Percentiles rank a stretch among this genome's conserved stretches.
Evolutionary conservation across 2,888 invertebrate genomes (phyloP).

Genomic region (Spodoptera picta): DNA sequence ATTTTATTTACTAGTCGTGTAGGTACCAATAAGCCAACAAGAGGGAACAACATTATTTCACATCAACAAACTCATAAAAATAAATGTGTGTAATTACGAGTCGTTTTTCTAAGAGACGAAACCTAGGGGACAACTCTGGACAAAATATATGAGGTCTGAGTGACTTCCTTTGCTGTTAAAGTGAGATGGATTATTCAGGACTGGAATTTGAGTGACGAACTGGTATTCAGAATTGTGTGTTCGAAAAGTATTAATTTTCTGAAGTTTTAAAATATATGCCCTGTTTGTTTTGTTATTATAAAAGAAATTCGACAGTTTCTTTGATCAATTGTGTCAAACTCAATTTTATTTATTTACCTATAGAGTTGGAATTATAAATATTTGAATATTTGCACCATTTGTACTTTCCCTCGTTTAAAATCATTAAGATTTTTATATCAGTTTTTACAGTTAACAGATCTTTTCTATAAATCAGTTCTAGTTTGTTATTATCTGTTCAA

Average conservation of each 20-base stretch:
- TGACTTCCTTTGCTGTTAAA: slow-evolving; percentile 42
- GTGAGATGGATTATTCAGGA: slow-evolving; percentile 29
- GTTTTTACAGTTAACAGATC: slow-evolving; percentile 29
- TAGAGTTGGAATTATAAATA: too few species aligned
- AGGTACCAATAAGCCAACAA: slow-evolving; percentile 18
- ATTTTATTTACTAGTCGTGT: slow-evolving; percentile 14
- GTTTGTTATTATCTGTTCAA: slow-evolving; percentile 20
- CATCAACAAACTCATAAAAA: slow-evolving; percentile 59
- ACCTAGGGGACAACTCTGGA: slow-evolving; percentile 40
- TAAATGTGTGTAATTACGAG: slow-evolving; percentile 54
- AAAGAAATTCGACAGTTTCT: too few species aligned
- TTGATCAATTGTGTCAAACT: too few species aligned
- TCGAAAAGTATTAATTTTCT: not conserved
- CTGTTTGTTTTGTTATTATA: too few species aligned
- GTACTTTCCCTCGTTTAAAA: too few species aligned
- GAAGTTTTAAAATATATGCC: not conserved
- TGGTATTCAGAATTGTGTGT: slow-evolving; percentile 3
- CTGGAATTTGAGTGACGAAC: slow-evolving; percentile 23
- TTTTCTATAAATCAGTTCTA: slow-evolving; percentile 8
- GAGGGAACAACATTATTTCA: slow-evolving; percentile 46
- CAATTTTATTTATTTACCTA: too few species aligned
- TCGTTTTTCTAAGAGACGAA: slow-evolving; percentile 53
- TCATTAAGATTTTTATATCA: not conserved
- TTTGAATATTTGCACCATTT: too few species aligned
- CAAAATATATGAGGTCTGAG: slow-evolving; percentile 48